A percentile compares a stretch with the other conserved stretches of the same genome.
Conservation (phyloP, 2,797 vertebrate species). For the Mus caroli region DNA sequence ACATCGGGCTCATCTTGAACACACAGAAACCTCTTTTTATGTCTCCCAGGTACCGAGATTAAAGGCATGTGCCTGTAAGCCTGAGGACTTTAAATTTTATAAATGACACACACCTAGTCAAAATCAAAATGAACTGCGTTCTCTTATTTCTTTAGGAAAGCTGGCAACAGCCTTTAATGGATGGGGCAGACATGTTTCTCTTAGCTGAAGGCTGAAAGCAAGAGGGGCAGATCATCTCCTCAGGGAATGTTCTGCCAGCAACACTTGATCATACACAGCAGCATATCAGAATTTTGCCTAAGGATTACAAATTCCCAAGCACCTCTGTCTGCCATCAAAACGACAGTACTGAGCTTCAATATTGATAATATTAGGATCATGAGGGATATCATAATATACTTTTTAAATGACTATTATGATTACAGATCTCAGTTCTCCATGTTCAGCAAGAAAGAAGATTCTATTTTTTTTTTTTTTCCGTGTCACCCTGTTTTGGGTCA, state of each 20-base stretch:
- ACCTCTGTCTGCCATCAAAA: slow-evolving; percentile 25
- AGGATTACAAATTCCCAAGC: slow-evolving; percentile 57
- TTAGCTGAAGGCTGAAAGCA: slow-evolving; percentile 43
- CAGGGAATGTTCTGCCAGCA: slow-evolving; percentile 75
- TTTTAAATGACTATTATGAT: background rate
- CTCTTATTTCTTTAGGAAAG: slow-evolving; percentile 79
- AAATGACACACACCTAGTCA: slow-evolving; percentile 69
- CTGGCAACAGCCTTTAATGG: slow-evolving; percentile 76
- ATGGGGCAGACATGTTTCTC: slow-evolving; percentile 45
- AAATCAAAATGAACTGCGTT: slow-evolving; percentile 84
- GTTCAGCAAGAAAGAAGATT: background rate
- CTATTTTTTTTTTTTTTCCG: slow-evolving; percentile 31
- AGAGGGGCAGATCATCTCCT: slow-evolving; percentile 74
- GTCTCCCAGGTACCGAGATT: background rate
- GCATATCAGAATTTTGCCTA: slow-evolving; percentile 40
- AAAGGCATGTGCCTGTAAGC: background rate
- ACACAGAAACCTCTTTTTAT: background rate
- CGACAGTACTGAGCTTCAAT: background rate
- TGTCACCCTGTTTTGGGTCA: slow-evolving; percentile 33
- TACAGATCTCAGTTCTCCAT: background rate
- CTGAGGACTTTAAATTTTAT: slow-evolving; percentile 71
- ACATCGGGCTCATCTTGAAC: background rate
- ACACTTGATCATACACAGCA: slow-evolving; percentile 48
- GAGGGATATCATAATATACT: background rate
- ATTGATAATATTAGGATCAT: background rate